Evolutionary conservation across 2,113 vertebrate genomes (phyloP).

Genomic region (Heloderma charlesbogerti): DNA sequence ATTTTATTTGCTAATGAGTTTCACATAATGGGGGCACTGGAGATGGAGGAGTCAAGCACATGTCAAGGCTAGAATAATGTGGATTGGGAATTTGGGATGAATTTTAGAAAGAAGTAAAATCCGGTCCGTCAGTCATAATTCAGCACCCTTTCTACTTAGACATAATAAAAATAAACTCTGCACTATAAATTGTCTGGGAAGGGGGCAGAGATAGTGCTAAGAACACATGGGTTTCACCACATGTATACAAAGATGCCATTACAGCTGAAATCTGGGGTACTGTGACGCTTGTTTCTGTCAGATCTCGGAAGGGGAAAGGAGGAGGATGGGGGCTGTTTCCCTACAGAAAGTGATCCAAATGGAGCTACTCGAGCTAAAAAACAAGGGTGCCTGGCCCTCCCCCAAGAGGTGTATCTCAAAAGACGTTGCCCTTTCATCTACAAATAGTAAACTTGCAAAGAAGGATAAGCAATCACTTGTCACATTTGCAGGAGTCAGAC

Average conservation of each 20-base stretch:
- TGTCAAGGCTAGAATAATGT: background rate
- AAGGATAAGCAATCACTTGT: background rate
- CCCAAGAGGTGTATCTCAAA: background rate
- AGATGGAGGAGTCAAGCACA: background rate
- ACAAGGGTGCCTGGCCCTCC: no score
- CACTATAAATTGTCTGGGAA: background rate
- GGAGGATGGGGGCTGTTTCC: background rate
- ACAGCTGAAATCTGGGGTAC: no score
- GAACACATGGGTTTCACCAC: background rate
- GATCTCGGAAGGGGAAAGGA: no score
- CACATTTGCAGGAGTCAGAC: background rate
- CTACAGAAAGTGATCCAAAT: background rate
- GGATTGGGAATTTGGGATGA: background rate
- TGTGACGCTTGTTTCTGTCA: no score
- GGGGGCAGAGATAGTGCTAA: background rate
- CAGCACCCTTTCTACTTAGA: slow-evolving; percentile 5
- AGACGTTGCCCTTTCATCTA: background rate
- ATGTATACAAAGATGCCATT: background rate
- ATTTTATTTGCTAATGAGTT: slow-evolving; percentile 30
- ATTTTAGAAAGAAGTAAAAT: background rate
- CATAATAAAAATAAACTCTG: slow-evolving; percentile 14
- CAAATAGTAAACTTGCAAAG: no score
- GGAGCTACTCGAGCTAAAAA: no score
- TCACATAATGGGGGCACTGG: background rate
- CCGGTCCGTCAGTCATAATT: background rate